A percentile compares a stretch with the other conserved stretches of the same genome.
Evolutionary conservation across 1,140 invertebrate genomes (phyloP).

Genomic region (Dendrolimus kikuchii): DNA sequence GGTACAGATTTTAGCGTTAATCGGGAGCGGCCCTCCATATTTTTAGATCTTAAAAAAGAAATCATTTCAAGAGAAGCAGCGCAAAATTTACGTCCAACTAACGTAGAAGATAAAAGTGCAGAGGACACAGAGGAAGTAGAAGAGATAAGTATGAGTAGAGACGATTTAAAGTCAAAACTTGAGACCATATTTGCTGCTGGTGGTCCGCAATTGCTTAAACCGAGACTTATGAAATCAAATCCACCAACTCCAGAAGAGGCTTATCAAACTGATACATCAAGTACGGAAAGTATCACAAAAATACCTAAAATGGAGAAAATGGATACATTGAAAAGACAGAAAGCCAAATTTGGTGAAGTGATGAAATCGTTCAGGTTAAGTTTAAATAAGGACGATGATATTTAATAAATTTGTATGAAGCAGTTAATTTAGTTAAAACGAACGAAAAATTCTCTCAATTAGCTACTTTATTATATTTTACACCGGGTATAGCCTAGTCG

Average conservation of each 20-base stretch:
- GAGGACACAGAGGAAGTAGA: slow-evolving; percentile 32
- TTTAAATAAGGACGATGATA: slow-evolving; percentile 46
- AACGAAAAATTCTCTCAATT: no score
- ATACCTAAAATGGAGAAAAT: slow-evolving; percentile 52
- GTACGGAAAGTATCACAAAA: slow-evolving; percentile 46
- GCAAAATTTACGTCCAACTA: slow-evolving; percentile 33
- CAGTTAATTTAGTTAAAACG: background rate
- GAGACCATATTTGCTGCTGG: slow-evolving; percentile 54
- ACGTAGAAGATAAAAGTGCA: slow-evolving; percentile 20
- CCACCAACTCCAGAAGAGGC: slow-evolving; percentile 53
- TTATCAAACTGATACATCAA: slow-evolving; percentile 46
- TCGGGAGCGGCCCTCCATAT: slow-evolving; percentile 31
- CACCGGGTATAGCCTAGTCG: no score
- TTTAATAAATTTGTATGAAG: slow-evolving; percentile 20
- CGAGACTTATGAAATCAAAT: slow-evolving; percentile 51
- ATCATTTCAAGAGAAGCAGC: slow-evolving; percentile 27
- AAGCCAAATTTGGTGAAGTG: slow-evolving; percentile 52
- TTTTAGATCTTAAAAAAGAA: slow-evolving; percentile 50
- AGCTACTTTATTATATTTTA: no score
- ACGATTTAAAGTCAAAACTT: slow-evolving; percentile 53
- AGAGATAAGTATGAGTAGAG: slow-evolving; percentile 41
- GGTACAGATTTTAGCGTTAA: slow-evolving; percentile 27
- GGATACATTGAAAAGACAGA: slow-evolving; percentile 54
- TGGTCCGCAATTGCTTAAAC: slow-evolving; percentile 40
- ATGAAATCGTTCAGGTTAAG: slow-evolving; percentile 54